Percentiles rank a stretch among this genome's conserved stretches.
Evolutionary conservation across 2,797 vertebrate species (phyloP).

Genomic region (Morus bassanus): DNA sequence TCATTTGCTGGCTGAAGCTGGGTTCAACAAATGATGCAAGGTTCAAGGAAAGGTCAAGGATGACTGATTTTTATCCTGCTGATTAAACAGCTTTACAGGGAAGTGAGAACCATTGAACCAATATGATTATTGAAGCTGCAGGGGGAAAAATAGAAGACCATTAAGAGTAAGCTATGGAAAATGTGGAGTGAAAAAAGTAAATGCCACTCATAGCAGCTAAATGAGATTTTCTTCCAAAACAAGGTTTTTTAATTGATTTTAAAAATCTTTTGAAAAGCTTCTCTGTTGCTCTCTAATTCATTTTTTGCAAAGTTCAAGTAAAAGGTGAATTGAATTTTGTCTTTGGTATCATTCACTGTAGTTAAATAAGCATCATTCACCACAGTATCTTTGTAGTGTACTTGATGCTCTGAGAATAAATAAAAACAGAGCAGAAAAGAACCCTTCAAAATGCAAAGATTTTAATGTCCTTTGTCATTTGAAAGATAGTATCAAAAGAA

Average conservation of each 20-base stretch:
- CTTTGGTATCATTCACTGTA: not conserved
- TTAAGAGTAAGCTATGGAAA: not conserved
- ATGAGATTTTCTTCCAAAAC: constrained; percentile 22
- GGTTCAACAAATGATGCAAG: not conserved
- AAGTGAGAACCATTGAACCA: not conserved
- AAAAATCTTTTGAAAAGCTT: not conserved
- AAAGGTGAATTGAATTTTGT: not conserved
- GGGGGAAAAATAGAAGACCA: not conserved
- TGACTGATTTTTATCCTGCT: not conserved
- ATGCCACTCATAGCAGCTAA: not conserved
- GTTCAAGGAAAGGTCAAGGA: constrained; percentile 17
- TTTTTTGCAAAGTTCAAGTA: not conserved
- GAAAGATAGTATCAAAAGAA: not conserved
- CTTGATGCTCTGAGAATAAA: not conserved
- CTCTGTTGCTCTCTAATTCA: not conserved
- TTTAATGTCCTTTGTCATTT: not conserved
- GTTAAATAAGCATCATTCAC: not conserved
- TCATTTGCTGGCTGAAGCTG: not conserved
- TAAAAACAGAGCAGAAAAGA: not conserved
- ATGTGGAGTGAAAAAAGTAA: not conserved
- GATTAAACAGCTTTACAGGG: not conserved
- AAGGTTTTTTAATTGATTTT: not conserved
- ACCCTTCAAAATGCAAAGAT: not conserved
- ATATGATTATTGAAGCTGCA: not conserved
- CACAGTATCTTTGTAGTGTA: not conserved